Base-by-base conservation (phyloP, 2,888 invertebrate species). In the Lycophotia porphyrea region DNA sequence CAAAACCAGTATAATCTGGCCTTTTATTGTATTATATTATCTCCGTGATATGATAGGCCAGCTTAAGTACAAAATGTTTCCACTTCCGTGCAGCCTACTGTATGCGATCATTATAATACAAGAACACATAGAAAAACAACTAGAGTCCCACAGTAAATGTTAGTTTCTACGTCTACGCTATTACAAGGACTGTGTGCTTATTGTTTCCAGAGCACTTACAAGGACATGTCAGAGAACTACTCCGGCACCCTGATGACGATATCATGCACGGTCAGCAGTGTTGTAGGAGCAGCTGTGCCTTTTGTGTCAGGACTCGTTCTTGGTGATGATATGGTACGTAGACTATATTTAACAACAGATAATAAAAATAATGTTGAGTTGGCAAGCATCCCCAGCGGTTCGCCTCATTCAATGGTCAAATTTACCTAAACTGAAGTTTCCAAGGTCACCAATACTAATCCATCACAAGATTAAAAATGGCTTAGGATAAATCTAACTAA, bases 181-280 rank as follows among this genome's bases (percentile, higher is more conserved):
- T 60, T 21, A 21, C 21, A 60, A 60, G 0, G 34, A 34, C 1
- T 3, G 31, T 49, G 27, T 70, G 18, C 8, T 0, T 39, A 15
- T 39, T 24, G 13, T 68, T 75, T 78, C 31, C 90, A 95, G 96
- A 94, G 91, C 74, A 93, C 90, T 71, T 90, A 92, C 78, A 90
- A 87, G 47, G 94, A 95, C 66, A 92, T 95, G 92, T 92, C 94
- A 2, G 93, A 95, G 74, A 94, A 95, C 84, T 94, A 91, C 84
- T 81, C 91, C 0, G 95, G 93, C 0, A 92, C 92, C 0, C 71
- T 95, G 39, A 83, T 94, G 72, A 87, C 88, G 84, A 82, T 95
- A 82, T 92, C 92, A 1, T 92, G 93, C 49, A 87, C 90, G 0
- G 81, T 93, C 3, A 93, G 95, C 55, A 92, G 93, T 64, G 60